phyloP scores from a whole-genome alignment of 2,797 vertebrate genomes.

The Gymnothorax reevesii region DNA sequence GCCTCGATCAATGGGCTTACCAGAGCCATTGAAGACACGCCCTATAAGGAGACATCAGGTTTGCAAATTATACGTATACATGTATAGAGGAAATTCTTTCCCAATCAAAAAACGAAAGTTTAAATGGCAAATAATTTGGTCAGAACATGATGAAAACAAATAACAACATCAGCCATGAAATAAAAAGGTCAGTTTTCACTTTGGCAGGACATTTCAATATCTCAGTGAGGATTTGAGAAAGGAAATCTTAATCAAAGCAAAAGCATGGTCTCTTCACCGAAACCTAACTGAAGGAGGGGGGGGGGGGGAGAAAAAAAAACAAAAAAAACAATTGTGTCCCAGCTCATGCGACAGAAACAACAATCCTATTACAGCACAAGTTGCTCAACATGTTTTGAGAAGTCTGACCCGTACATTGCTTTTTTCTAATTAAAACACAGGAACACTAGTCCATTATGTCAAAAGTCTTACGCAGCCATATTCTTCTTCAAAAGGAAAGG shows the following conservation, averaged over 20 bases:
- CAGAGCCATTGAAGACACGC: constrained; percentile 80
- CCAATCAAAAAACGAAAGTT: background rate
- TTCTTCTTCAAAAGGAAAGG: background rate
- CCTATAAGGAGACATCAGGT: constrained; percentile 57
- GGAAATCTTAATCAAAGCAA: background rate
- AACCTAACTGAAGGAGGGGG: background rate
- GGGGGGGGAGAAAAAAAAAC: too few relatives aligned
- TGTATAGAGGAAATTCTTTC: background rate
- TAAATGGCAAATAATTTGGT: background rate
- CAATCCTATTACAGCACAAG: background rate
- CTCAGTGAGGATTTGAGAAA: background rate
- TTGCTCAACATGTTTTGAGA: background rate
- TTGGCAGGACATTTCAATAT: background rate
- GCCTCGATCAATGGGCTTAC: constrained; percentile 81
- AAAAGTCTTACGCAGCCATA: background rate
- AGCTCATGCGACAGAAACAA: background rate
- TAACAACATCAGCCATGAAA: background rate
- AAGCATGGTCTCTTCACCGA: background rate
- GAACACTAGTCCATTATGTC: background rate
- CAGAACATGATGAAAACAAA: background rate
- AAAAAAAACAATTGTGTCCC: background rate
- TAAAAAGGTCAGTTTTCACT: background rate
- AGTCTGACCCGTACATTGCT: background rate
- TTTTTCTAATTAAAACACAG: background rate
- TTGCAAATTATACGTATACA: background rate